Base-by-base conservation (phyloP, 2,797 vertebrate genomes). In the Steatocranus sp. region DNA sequence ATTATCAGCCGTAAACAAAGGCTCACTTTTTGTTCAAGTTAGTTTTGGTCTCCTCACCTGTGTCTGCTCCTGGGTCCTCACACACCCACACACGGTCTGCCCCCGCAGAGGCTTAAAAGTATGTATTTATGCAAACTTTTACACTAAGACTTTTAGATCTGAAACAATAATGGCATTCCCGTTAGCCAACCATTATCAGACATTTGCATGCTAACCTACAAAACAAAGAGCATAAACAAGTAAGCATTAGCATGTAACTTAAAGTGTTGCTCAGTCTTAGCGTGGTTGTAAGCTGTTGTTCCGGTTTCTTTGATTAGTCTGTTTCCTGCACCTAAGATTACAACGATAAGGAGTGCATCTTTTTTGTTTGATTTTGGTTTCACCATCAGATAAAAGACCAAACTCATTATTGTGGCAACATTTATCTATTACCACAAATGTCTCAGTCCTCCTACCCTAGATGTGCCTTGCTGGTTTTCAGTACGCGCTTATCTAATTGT, bases 321-420 rank as follows among this genome's bases (percentile, higher is more conserved):
- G 32, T 46, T 46, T 70, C 15, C 38, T 46, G 38, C 9, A 46
- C 9, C 38, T 18, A 46, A 46, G 14, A 70, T 46, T 70, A 43
- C 23, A 46, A 27, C 0, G 14, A 25, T 43, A 17, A 18, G 23
- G 15, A 5, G 41, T 7, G 4, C 8, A 23, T 0, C 10, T 3
- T 23, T 23, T 46, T 11, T 27, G 23, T 46, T 46, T 70, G 9
- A 70, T 70, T 11, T 27, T 27, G 38, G 23, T 11, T 70, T 46
- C 0, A 27, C 0, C 0, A 2, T 41, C 38, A 70, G 23, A 70
- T 70, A 70, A 43, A 70, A 70, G 15, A 43, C 14, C 38, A 34
- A 51, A 53, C 8, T 23, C 5, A 41, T 27, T 30, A 56, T 30
- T 46, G 36, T 27, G 30, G 14, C 25, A 18, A 76, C 17, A 76